Base-by-base conservation (phyloP, 1,140 invertebrate genomes). In the Tribolium castaneum region DNA sequence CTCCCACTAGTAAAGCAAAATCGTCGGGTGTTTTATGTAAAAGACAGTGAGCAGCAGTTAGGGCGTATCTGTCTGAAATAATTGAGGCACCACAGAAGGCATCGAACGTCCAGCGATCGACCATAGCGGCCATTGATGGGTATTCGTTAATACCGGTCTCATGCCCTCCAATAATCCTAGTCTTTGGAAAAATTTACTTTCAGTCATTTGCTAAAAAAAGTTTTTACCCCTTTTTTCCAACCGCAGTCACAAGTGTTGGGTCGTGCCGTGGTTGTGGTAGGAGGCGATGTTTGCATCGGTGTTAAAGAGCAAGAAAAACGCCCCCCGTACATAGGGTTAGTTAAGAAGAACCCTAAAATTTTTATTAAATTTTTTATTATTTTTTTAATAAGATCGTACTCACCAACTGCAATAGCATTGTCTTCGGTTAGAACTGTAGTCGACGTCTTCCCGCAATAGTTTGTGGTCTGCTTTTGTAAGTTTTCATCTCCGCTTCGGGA, bases 11-110 rank as follows among this genome's bases (percentile, higher is more conserved):
- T 1, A 92, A 82, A 0, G 81, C 89, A 0, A 89, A 13, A 9
- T 83, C 25, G 0, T 22, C 13, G 0, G 80, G 0, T 22, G 34
- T 1, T 75, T 80, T 81, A 0, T 78, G 82, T 0, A 6, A 1
- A 3, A 91, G 2, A 81, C 93, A 94, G 82, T 94, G 93, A 1
- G 92, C 93, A 0, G 94, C 94, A 0, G 93, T 92, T 1, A 95
- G 2, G 1, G 93, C 88, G 84, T 92, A 92, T 14, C 83, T 85
- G 0, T 84, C 72, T n/a, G 89, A 87, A 35, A 95, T 90, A 72
- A 95, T 91, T 0, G 90, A 89, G 0, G 86, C 91, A 0, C 93
- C 94, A 82, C 94, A 95, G 78, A 88, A 90, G 0, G 92, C 77
- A 0, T 78, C 22, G 3, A 50, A 56, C 1, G 78, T 71, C 1